phyloP scores from a whole-genome alignment of 2,888 invertebrate species.

The Drosophila dives region DNA sequence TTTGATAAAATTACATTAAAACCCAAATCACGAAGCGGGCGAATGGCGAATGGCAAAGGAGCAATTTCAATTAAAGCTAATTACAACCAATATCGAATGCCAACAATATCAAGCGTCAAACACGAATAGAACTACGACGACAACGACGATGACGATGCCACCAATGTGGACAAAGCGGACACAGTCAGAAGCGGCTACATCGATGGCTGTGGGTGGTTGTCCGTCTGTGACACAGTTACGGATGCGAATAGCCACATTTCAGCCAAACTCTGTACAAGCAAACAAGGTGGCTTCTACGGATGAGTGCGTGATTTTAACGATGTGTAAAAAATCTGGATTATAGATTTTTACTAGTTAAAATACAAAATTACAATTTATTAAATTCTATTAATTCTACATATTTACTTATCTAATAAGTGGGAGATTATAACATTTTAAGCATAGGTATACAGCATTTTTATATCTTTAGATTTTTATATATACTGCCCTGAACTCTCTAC shows the following conservation, averaged over 20 bases:
- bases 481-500: background rate
- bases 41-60: constrained; percentile 67
- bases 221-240: constrained; percentile 43
- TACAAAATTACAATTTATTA: background rate
- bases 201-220: constrained; percentile 17
- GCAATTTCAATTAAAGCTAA: constrained; percentile 83
- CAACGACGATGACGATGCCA: constrained; percentile 40
- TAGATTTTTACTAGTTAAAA: background rate
- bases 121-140: constrained; percentile 2
- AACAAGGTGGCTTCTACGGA: background rate
- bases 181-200: constrained; percentile 17
- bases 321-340: background rate
- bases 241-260: constrained; percentile 36
- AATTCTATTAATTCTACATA: background rate
- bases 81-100: constrained; percentile 82
- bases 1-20: constrained; percentile 74
- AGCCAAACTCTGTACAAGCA: constrained; percentile 3
- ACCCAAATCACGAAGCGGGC: constrained; percentile 72
- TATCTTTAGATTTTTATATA: background rate
- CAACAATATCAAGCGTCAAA: constrained; percentile 77
- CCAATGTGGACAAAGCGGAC: constrained; percentile 43
- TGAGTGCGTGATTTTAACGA: background rate
- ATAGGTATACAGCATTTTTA: background rate
- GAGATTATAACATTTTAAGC: background rate
- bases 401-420: background rate